Conservation (phyloP, 1,140 invertebrate species). For the Drosophila equinoxialis region DNA sequence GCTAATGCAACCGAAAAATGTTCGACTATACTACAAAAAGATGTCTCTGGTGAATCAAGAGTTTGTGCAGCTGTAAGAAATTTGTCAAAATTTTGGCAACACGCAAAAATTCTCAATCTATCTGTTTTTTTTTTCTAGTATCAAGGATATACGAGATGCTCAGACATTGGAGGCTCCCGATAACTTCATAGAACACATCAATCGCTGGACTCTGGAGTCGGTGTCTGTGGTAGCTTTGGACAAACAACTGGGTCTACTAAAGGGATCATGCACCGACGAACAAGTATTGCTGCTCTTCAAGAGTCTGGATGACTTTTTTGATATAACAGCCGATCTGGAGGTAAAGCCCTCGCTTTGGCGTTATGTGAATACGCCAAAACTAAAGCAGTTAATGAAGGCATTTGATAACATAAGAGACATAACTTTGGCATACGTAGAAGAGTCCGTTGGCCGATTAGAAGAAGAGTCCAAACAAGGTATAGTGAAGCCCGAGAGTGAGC, state of each 20-base stretch:
- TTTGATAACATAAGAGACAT: constrained; percentile 71
- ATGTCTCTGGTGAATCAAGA: constrained; percentile 83
- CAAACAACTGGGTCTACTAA: constrained; percentile 85
- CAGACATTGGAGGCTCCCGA: constrained; percentile 84
- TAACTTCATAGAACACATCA: constrained; percentile 86
- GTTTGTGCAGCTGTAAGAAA: constrained; percentile 58
- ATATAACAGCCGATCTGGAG: constrained; percentile 85
- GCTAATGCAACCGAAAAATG: constrained; percentile 84
- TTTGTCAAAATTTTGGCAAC: neutral
- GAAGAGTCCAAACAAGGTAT: constrained; percentile 52
- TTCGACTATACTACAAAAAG: constrained; percentile 82
- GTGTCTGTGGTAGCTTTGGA: constrained; percentile 88
- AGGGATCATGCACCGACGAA: constrained; percentile 75
- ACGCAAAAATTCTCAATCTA: neutral
- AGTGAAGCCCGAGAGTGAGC: constrained; percentile 45
- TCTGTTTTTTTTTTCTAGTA: constrained; percentile 64
- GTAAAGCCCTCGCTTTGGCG: constrained; percentile 87
- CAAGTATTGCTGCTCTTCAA: constrained; percentile 86
- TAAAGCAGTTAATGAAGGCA: constrained; percentile 84
- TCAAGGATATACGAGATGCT: constrained; percentile 84
- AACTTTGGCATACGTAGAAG: constrained; percentile 56
- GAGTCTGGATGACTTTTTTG: constrained; percentile 86
- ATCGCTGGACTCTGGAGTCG: constrained; percentile 89
- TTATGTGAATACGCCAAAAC: constrained; percentile 84
- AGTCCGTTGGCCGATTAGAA: constrained; percentile 62